These are phyloP conservation scores for Schizaphis graminum DNA, from an alignment of 2,888 invertebrate species.

Conservation along the genomic window DNA sequence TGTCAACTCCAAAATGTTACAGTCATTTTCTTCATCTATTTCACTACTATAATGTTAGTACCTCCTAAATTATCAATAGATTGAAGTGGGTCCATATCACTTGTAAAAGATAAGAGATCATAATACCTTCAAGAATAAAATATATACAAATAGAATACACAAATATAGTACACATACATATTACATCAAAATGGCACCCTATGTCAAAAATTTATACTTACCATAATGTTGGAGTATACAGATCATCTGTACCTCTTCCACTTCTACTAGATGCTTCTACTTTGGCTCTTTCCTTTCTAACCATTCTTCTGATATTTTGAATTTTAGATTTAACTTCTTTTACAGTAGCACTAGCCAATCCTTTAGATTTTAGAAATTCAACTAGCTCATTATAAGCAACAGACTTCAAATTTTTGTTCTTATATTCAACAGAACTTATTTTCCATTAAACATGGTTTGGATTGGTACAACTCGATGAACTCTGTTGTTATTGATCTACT, in stretches of 20 bases:
- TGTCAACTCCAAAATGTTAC: not conserved
- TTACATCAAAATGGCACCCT: not conserved
- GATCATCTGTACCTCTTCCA: conserved; percentile 11
- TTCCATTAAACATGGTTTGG: conserved; percentile 37
- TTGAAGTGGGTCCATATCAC: conserved; percentile 6
- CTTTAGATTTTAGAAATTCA: conserved; percentile 26
- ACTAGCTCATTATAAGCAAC: conserved; percentile 3
- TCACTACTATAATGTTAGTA: not conserved
- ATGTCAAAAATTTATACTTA: not conserved
- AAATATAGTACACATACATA: not conserved
- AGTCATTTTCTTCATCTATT: conserved; percentile 22
- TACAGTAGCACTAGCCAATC: conserved; percentile 1
- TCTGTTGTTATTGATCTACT: conserved; percentile 22
- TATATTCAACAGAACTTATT: conserved; percentile 25
- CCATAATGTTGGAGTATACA: conserved; percentile 35
- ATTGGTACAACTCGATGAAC: conserved; percentile 15
- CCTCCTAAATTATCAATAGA: conserved; percentile 1
- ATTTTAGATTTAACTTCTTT: conserved; percentile 33
- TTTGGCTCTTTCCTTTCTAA: conserved; percentile 24
- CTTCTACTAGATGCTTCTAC: too few species aligned
- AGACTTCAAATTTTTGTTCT: conserved; percentile 25
- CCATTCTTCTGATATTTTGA: conserved; percentile 25
- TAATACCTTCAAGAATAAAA: conserved; percentile 17
- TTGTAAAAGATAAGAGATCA: conserved; percentile 12
- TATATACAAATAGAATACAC: not conserved